These are phyloP conservation scores for Callyntrura guangdongensis DNA, from an alignment of 2,888 invertebrate species.

Conservation along the genomic window DNA sequence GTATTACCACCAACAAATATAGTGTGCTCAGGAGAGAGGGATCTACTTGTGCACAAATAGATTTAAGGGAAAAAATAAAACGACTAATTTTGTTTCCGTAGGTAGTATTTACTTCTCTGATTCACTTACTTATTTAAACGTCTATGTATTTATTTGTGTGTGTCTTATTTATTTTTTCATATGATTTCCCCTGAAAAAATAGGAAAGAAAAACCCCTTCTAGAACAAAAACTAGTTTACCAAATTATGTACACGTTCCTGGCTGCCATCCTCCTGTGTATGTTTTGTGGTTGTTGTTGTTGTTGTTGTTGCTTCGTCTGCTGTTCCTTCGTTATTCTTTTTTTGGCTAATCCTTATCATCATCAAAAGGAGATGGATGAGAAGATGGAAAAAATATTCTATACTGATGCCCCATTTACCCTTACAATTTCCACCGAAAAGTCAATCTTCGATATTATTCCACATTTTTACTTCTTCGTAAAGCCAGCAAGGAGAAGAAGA, in stretches of 20 bases:
- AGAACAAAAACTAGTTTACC: constrained; percentile 59
- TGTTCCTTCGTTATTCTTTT: constrained; percentile 34
- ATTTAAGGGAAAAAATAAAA: constrained; percentile 51
- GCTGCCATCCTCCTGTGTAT: constrained; percentile 29
- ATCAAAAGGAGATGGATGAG: constrained; percentile 58
- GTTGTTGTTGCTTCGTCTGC: constrained; percentile 42
- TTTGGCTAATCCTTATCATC: constrained; percentile 78
- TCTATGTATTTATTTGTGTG: constrained; percentile 10
- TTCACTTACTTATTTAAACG: constrained; percentile 77
- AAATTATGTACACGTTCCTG: constrained; percentile 43
- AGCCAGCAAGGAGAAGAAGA: not conserved
- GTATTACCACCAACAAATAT: not conserved
- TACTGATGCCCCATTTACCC: constrained; percentile 2
- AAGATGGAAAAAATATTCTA: constrained; percentile 35
- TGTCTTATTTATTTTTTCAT: constrained; percentile 67
- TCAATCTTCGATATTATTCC: constrained; percentile 72
- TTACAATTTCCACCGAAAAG: constrained; percentile 61
- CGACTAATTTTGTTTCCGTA: constrained; percentile 74
- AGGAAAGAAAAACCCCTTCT: constrained; percentile 53
- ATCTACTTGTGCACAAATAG: constrained; percentile 59
- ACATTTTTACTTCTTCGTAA: constrained; percentile 60
- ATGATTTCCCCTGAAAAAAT: constrained; percentile 62
- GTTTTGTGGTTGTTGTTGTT: not conserved
- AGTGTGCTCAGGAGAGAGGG: constrained; percentile 9
- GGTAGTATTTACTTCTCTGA: constrained; percentile 77